Percentiles rank a stretch among this genome's conserved stretches.
These are phyloP conservation scores for Lepidurus packardi DNA, from an alignment of 1,140 invertebrate genomes.

Conservation along the genomic window DNA sequence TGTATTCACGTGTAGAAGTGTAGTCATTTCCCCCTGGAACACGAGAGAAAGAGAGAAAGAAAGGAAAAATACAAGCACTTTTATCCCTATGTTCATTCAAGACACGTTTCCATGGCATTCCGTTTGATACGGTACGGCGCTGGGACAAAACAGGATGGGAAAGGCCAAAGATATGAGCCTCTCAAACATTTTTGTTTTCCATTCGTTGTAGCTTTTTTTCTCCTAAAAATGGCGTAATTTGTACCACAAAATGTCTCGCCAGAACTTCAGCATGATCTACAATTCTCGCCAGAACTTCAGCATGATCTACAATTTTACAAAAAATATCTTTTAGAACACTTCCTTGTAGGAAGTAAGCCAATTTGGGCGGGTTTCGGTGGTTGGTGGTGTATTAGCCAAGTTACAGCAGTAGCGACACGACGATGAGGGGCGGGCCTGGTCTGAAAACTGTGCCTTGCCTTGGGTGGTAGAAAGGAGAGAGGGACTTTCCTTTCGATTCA, in stretches of 20 bases:
- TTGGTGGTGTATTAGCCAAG: conserved; percentile 21
- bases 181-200: too few species aligned
- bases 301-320: background rate
- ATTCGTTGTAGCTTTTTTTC: too few species aligned
- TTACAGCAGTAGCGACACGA: conserved; percentile 21
- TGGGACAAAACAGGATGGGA: background rate
- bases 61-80: background rate
- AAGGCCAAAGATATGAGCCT: too few species aligned
- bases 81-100: background rate
- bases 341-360: too few species aligned
- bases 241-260: too few species aligned
- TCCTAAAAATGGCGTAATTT: too few species aligned
- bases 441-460: background rate
- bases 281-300: background rate
- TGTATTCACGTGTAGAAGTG: background rate
- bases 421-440: conserved; percentile 5
- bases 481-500: conserved; percentile 5
- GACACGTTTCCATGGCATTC: background rate
- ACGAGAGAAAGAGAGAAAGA: background rate
- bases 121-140: background rate
- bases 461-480: background rate
- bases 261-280: too few species aligned
- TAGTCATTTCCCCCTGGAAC: background rate
- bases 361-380: background rate
- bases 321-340: background rate